These are phyloP conservation scores for Meteorus cinctellus DNA, from an alignment of 2,888 invertebrate genomes.

Conservation along the genomic window DNA sequence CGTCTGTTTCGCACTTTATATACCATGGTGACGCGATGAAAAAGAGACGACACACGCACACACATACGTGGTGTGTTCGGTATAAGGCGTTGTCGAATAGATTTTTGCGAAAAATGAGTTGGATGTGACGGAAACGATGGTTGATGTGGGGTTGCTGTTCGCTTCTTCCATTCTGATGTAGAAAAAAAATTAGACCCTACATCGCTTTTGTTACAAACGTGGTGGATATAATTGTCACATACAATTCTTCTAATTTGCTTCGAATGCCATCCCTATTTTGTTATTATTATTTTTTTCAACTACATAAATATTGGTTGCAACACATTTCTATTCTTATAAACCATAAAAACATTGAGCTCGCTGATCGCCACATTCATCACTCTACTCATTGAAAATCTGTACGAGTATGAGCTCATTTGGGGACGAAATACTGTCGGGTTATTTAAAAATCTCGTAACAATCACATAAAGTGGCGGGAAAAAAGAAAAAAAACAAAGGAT, in stretches of 20 bases:
- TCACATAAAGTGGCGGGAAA: neutral
- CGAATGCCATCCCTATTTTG: too few relatives aligned
- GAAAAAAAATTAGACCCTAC: neutral
- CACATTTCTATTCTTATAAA: neutral
- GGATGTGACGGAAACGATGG: constrained; percentile 47
- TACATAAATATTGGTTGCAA: constrained; percentile 41
- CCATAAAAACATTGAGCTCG: too few relatives aligned
- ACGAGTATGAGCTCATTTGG: too few relatives aligned
- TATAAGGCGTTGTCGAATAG: constrained; percentile 34
- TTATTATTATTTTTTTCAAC: too few relatives aligned
- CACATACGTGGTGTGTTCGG: constrained; percentile 20
- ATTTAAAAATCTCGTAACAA: constrained; percentile 32
- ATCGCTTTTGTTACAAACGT: neutral
- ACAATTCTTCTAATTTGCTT: constrained; percentile 48
- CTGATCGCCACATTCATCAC: too few relatives aligned
- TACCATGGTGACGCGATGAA: neutral
- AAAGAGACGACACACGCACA: neutral
- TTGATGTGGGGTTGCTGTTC: constrained; percentile 27
- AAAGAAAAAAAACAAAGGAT: constrained; percentile 31
- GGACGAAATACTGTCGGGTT: constrained; percentile 21
- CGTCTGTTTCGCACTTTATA: constrained; percentile 3
- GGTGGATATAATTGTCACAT: constrained; percentile 46
- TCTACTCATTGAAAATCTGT: too few relatives aligned
- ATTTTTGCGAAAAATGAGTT: constrained; percentile 55
- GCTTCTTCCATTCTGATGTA: constrained; percentile 44